phyloP scores from a whole-genome alignment of 64 coral and sea anemone genomes.

The Pocillopora damicornis region DNA sequence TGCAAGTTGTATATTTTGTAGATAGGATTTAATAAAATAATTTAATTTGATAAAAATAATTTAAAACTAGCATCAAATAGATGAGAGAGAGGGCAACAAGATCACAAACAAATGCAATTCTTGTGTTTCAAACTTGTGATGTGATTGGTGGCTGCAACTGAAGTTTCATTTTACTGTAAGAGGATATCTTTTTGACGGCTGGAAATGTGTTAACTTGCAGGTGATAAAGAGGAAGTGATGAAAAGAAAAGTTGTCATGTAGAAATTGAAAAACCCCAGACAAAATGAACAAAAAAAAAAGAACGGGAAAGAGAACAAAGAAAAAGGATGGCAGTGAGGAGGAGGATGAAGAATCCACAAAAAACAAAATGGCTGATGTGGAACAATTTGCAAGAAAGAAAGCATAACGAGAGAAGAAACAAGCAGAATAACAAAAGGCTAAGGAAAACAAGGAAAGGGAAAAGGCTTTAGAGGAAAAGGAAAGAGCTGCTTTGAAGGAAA shows the following conservation, averaged over 20 bases:
- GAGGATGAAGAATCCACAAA: neutral
- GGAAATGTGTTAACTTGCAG: neutral
- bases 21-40: too few species aligned
- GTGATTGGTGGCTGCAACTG: too few species aligned
- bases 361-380: neutral
- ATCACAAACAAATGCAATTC: too few species aligned
- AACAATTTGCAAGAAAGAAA: neutral
- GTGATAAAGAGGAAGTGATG: constrained; percentile 19
- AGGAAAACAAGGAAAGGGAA: constrained; percentile 5
- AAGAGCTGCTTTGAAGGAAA: neutral
- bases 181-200: too few species aligned
- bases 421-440: neutral
- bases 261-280: neutral
- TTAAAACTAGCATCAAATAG: too few species aligned
- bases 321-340: neutral
- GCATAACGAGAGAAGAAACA: neutral
- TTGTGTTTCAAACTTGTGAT: too few species aligned
- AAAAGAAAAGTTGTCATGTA: neutral
- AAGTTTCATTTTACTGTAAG: too few species aligned
- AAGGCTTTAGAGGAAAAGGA: neutral
- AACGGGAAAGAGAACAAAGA: neutral
- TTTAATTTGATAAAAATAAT: too few species aligned
- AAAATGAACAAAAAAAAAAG: neutral
- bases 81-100: too few species aligned
- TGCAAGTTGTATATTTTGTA: too few species aligned